Evolutionary conservation across 2,113 vertebrate genomes (phyloP).

Genomic region (Anoura caudifer): DNA sequence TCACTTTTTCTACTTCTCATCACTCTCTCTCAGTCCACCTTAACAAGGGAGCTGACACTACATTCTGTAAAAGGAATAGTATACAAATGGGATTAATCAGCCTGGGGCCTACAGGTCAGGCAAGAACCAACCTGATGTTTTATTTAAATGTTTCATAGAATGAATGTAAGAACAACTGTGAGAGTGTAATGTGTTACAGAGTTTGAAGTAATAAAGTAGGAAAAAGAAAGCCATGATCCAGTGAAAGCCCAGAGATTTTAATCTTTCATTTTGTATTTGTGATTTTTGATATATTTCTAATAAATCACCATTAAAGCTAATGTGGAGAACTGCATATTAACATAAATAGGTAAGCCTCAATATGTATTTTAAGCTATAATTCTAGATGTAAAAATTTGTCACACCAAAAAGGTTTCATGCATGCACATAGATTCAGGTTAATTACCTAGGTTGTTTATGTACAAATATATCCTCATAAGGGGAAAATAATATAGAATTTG

Average conservation of each 20-base stretch:
- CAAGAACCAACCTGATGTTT: slow-evolving; percentile 5
- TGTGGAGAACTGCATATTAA: neutral
- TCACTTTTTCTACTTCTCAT: neutral
- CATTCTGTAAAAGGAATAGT: neutral
- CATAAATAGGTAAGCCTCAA: neutral
- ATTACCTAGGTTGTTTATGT: neutral
- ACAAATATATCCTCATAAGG: neutral
- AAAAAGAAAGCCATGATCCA: neutral
- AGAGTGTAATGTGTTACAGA: neutral
- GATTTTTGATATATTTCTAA: neutral
- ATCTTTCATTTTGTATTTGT: neutral
- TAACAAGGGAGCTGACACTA: slow-evolving; percentile 20
- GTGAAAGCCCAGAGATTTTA: neutral
- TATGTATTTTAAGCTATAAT: neutral
- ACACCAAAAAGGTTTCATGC: neutral
- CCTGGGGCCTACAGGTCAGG: neutral
- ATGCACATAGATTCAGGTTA: neutral
- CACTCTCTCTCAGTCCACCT: neutral
- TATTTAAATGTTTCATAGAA: slow-evolving; percentile 56
- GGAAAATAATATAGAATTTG: neutral
- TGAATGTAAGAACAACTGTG: neutral
- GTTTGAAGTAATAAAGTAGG: neutral
- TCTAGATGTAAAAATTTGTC: neutral
- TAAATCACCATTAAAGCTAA: neutral
- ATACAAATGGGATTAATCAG: neutral